Evolutionary conservation across 37 sponge, comb jelly and placozoan species (phyloP), one percentile per base, ranked within the genome.

Genomic region (Oscarella lobularis): DNA sequence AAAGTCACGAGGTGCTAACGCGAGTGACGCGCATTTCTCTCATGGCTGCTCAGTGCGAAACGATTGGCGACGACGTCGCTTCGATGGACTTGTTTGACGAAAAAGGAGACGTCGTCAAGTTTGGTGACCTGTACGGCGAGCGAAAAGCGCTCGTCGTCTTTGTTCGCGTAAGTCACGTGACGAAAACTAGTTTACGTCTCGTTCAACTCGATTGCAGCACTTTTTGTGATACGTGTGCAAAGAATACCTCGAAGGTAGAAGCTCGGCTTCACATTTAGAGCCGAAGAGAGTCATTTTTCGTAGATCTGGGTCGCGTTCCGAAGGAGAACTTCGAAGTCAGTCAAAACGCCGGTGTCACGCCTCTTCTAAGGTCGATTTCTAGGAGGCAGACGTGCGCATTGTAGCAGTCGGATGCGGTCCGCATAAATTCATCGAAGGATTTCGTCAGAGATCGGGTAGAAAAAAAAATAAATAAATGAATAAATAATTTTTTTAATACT

Each of bases 151-250:
- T 81, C 32, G 66, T 81, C 2, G 37, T 81, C 39, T 81, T 81
- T 60, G 79, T 81, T 5, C 65, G 82, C 60, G 81, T 80, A 81
- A 39, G 78, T 73, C 34, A 39, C 48, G 65, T 74, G 75, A n/a
- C 5, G 41, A 9, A 20, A 39, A 6, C 33, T 74, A 78, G 30
- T 77, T 37, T 30, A 0, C 37, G 6, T 29, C 3, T n/a, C 9
- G 0, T 20, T 32, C 5, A 0, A 2, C 5, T 27, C 29, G 5
- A 41, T 3, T 30, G 6, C 65, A 80, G 80, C 82, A 81, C 38
- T 81, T 81, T n/a, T 77, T 81, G 39, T 81, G 82, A 81, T 81
- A 80, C 60, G 41, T 81, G 2, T 81, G 82, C 38, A 77, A 81
- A 38, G 82, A 81, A 41, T 81, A 81, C 40, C 39, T 79, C 33